Evolutionary conservation across 2,797 vertebrate genomes (phyloP).

Genomic region (Pempheris klunzingeri): DNA sequence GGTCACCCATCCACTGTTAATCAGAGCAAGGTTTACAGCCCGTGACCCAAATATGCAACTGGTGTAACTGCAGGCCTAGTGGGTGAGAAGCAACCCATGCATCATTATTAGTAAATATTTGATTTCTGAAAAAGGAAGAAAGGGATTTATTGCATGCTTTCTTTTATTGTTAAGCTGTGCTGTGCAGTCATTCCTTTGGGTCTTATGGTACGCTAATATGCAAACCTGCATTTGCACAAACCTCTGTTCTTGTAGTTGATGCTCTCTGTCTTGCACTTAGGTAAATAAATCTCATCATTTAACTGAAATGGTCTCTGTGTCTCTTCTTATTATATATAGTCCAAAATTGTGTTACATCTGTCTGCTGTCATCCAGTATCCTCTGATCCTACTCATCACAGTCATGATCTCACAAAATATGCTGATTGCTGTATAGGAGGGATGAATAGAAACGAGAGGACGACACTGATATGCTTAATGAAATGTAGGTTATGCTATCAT

Average conservation of each 20-base stretch:
- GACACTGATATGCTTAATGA: slow-evolving; percentile 27
- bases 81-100: slow-evolving; percentile 50
- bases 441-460: slow-evolving; percentile 30
- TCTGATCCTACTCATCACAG: not conserved
- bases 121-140: slow-evolving; percentile 65
- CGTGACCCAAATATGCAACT: slow-evolving; percentile 66
- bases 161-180: slow-evolving; percentile 79
- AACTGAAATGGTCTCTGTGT: slow-evolving; percentile 54
- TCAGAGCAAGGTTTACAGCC: slow-evolving; percentile 60
- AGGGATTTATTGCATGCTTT: slow-evolving; percentile 84
- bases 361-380: slow-evolving; percentile 2
- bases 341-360: not conserved
- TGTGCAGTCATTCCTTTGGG: slow-evolving; percentile 76
- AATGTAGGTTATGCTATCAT: slow-evolving; percentile 47
- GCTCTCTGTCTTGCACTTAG: slow-evolving; percentile 79
- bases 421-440: slow-evolving; percentile 4
- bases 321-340: slow-evolving; percentile 37
- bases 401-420: slow-evolving; percentile 10
- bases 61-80: slow-evolving; percentile 47
- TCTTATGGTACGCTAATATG: slow-evolving; percentile 79
- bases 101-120: slow-evolving; percentile 60
- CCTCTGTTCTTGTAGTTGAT: slow-evolving; percentile 78
- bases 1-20: slow-evolving; percentile 29
- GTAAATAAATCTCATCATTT: slow-evolving; percentile 81
- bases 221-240: slow-evolving; percentile 80